Conservation (phyloP, 2,797 vertebrate species). For the Acipenser oxyrinchus region DNA sequence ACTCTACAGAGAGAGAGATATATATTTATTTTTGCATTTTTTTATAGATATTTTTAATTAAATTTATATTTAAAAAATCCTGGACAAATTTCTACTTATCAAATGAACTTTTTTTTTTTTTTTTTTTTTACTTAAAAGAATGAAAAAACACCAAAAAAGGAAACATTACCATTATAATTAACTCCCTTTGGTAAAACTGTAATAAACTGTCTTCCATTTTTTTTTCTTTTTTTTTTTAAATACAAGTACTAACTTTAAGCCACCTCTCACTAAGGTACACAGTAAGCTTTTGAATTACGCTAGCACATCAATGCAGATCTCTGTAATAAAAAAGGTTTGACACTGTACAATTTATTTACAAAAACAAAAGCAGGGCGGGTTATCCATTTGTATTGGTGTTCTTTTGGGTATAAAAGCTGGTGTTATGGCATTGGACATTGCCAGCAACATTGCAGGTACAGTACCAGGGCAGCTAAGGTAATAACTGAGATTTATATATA, state of each 20-base stretch:
- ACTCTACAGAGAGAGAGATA: too few species aligned
- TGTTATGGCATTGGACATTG: constrained; percentile 43
- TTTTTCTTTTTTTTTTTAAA: constrained; percentile 41
- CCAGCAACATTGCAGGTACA: constrained; percentile 35
- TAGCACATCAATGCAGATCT: constrained; percentile 87
- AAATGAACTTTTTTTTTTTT: constrained; percentile 32
- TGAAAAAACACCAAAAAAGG: not conserved
- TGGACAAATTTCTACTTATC: constrained; percentile 63
- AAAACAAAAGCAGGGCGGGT: constrained; percentile 34
- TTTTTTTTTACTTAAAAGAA: constrained; percentile 42
- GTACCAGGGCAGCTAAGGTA: constrained; percentile 49
- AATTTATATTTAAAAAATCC: constrained; percentile 41
- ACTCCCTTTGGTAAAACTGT: constrained; percentile 99
- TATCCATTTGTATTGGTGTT: constrained; percentile 40
- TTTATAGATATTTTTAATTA: constrained; percentile 41
- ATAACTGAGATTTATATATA: constrained; percentile 9
- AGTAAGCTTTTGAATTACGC: constrained; percentile 83
- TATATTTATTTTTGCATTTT: constrained; percentile 10
- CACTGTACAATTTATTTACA: constrained; percentile 94
- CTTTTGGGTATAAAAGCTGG: constrained; percentile 44
- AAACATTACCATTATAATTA: constrained; percentile 42
- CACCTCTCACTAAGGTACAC: constrained; percentile 79
- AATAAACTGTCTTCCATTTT: constrained; percentile 66
- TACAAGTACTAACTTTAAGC: constrained; percentile 74
- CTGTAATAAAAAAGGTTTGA: constrained; percentile 85